Percentiles rank a stretch among this genome's conserved stretches.
Conservation (phyloP, 2,888 invertebrate species). For the Pachymerium ferrugineum region DNA sequence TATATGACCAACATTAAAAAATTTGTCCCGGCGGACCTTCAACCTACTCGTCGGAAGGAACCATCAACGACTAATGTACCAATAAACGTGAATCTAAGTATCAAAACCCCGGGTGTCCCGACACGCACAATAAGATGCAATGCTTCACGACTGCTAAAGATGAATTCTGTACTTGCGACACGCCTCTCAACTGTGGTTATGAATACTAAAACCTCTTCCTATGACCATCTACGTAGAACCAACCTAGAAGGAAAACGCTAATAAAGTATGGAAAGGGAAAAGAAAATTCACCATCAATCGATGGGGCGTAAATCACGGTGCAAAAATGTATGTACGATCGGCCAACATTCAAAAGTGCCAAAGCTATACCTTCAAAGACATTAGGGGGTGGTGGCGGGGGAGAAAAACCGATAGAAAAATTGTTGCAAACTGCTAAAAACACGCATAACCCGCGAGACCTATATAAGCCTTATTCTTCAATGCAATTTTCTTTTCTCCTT, state of each 20-base stretch:
- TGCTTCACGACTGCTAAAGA: background rate
- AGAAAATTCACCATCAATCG: constrained; percentile 15
- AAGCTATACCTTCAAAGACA: background rate
- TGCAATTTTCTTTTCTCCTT: constrained; percentile 16
- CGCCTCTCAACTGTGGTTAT: background rate
- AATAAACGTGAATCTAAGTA: constrained; percentile 5
- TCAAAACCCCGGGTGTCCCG: background rate
- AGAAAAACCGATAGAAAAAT: constrained; percentile 7
- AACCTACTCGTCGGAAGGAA: background rate
- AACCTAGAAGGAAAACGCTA: background rate
- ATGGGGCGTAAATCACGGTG: constrained; percentile 10
- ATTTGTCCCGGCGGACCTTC: constrained; percentile 17
- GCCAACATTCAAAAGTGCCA: constrained; percentile 8
- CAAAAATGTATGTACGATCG: constrained; percentile 20
- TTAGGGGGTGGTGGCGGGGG: no score
- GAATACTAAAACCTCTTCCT: constrained; percentile 2
- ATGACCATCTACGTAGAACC: constrained; percentile 5
- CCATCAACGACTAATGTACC: constrained; percentile 13
- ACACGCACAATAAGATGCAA: constrained; percentile 22
- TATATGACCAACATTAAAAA: constrained; percentile 20
- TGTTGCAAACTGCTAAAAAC: constrained; percentile 10
- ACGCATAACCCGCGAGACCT: background rate
- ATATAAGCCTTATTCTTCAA: constrained; percentile 1
- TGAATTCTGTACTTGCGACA: constrained; percentile 1
- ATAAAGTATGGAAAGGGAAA: background rate